phyloP scores from a whole-genome alignment of 2,797 vertebrate species.

The Siniperca undulata region DNA sequence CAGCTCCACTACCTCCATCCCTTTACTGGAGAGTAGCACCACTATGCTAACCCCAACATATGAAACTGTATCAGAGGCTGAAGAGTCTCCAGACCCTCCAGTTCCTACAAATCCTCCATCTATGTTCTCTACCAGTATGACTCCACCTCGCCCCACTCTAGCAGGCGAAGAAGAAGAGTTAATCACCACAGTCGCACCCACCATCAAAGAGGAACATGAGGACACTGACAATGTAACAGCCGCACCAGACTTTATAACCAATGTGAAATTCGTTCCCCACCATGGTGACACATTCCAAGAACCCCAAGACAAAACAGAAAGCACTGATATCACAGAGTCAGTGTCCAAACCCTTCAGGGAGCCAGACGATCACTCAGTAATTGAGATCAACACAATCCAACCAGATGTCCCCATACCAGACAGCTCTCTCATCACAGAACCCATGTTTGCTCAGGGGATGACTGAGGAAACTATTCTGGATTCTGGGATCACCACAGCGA shows the following conservation, averaged over 20 bases:
- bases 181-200: slow-evolving; percentile 64
- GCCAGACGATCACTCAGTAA: slow-evolving; percentile 72
- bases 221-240: slow-evolving; percentile 36
- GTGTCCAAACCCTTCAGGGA: slow-evolving; percentile 47
- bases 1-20: slow-evolving; percentile 48
- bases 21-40: slow-evolving; percentile 61
- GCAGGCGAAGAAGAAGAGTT: slow-evolving; percentile 69
- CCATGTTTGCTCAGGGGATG: slow-evolving; percentile 71
- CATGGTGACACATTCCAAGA: slow-evolving; percentile 68
- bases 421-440: slow-evolving; percentile 71
- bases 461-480: slow-evolving; percentile 77
- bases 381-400: slow-evolving; percentile 77
- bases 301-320: slow-evolving; percentile 22
- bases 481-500: slow-evolving; percentile 41
- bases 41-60: slow-evolving; percentile 37
- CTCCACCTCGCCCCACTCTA: slow-evolving; percentile 68
- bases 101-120: slow-evolving; percentile 67
- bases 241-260: slow-evolving; percentile 46
- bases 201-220: slow-evolving; percentile 64
- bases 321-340: slow-evolving; percentile 10
- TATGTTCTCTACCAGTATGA: slow-evolving; percentile 89
- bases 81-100: slow-evolving; percentile 42
- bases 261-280: slow-evolving; percentile 28
- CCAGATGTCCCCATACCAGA: slow-evolving; percentile 79
- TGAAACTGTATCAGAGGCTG: slow-evolving; percentile 46